Evolutionary conservation across 2,113 vertebrate species (phyloP), one percentile per base, ranked within the genome.

Genomic region (Cephalopterus ornatus): DNA sequence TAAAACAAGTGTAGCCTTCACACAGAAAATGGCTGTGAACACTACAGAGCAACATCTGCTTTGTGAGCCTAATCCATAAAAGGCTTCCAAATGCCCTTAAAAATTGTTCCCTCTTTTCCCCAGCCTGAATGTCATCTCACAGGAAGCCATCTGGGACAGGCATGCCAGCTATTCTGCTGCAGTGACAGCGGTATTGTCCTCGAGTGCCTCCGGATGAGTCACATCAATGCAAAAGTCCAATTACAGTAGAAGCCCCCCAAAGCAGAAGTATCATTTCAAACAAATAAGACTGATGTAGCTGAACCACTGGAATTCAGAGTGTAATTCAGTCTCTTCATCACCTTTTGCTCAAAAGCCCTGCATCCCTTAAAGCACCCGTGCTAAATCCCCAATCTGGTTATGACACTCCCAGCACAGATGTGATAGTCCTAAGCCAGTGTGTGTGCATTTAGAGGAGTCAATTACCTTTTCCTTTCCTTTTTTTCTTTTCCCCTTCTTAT

Each of bases 151-250:
- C 85, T 95, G 96, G 96, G 96, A 94, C 75, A 92, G 66, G 68
- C 85, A 83, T 49, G 53, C 90, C 93, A 92, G 88, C 66, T 85
- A 83, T 85, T 85, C 92, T 88, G 92, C 92, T 82, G 53, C 30
- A 93, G 79, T 11, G 7, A 81, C 58, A 89, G 92, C 92, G 61
- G 90, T 14, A 93, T 93, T 91, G 93, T 94, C 96, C 96, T 97
- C 92, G 61, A 95, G 96, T 94, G 95, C 92, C 88, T 95, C 82
- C 14, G 92, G 79, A 93, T 96, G 95, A 97, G 92, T 93, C 96
- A 96, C 93, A 75, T 80, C 90, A 91, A 92, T 92, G 96, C 93
- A 91, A 81, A 92, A 96, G 93, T 80, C 92, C 96, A 91, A 95
- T 94, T 95, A 93, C 5, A 95, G 79, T n/a, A 75, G 92, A 67